A percentile compares a stretch with the other conserved stretches of the same genome.
These are phyloP conservation scores for Hemitrygon akajei DNA, from an alignment of 2,797 vertebrate genomes.

Conservation along the genomic window DNA sequence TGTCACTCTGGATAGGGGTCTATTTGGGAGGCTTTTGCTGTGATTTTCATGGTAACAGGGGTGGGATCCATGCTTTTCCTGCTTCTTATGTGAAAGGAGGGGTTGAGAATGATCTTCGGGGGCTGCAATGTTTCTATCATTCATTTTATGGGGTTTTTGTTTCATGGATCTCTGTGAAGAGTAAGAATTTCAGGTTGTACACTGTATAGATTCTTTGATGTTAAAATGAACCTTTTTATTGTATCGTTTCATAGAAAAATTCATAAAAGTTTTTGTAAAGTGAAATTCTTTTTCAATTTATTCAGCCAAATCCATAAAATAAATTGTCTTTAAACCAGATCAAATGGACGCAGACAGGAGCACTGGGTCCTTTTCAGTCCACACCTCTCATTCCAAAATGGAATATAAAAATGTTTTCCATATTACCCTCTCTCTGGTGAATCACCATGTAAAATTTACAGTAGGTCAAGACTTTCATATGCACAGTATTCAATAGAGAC, in stretches of 20 bases:
- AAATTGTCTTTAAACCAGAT: neutral
- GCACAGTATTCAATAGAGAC: neutral
- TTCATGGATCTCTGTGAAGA: too few species aligned
- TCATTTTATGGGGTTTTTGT: too few species aligned
- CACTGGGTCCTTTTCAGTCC: constrained; percentile 14
- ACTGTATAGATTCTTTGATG: too few species aligned
- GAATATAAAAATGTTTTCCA: neutral
- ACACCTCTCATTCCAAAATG: neutral
- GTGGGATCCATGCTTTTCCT: neutral
- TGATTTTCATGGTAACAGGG: neutral
- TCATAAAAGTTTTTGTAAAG: neutral
- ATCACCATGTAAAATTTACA: neutral
- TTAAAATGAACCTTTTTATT: too few species aligned
- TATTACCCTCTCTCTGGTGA: neutral
- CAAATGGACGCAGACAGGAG: neutral
- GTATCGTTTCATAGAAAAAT: neutral
- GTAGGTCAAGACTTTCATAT: neutral
- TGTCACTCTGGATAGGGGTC: neutral
- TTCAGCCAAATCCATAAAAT: neutral
- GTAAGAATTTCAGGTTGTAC: too few species aligned
- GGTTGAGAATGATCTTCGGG: too few species aligned
- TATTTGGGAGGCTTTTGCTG: neutral
- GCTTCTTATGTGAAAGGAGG: neutral
- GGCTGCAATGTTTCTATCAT: too few species aligned
- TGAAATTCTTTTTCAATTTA: neutral